Percentiles rank a stretch among this genome's conserved stretches.
phyloP scores from a whole-genome alignment of 1,140 invertebrate genomes.

The Geopemphigus sp. region DNA sequence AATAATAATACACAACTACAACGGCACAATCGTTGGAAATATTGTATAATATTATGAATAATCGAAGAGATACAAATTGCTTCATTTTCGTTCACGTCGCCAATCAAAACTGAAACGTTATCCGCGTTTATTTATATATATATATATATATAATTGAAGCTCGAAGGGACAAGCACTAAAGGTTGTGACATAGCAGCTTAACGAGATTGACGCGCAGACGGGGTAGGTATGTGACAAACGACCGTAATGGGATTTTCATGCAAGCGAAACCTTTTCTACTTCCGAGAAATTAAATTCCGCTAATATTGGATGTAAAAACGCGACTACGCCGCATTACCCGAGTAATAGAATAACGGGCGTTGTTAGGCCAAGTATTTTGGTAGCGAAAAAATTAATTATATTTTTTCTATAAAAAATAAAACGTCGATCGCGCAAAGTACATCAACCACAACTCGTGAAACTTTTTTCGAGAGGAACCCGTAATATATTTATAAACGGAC shows the following conservation, averaged over 20 bases:
- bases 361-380: no score
- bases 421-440: no score
- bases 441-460: no score
- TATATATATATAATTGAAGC: not conserved
- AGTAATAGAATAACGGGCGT: not conserved
- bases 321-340: not conserved
- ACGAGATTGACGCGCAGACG: not conserved
- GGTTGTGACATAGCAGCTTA: slow-evolving; percentile 18
- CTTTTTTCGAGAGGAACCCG: no score
- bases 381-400: no score
- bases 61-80: not conserved
- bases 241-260: slow-evolving; percentile 28
- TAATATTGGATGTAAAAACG: not conserved
- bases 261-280: slow-evolving; percentile 9
- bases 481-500: no score
- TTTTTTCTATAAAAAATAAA: no score
- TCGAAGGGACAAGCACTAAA: not conserved
- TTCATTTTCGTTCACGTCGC: not conserved
- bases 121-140: no score
- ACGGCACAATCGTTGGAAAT: no score
- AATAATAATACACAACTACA: no score
- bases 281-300: not conserved
- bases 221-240: not conserved
- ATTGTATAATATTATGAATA: not conserved
- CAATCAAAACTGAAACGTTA: slow-evolving; percentile 14